Percentiles rank a stretch among this genome's conserved stretches.
Evolutionary conservation across 2,888 invertebrate species (phyloP).

Genomic region (Petrophora chlorosata): DNA sequence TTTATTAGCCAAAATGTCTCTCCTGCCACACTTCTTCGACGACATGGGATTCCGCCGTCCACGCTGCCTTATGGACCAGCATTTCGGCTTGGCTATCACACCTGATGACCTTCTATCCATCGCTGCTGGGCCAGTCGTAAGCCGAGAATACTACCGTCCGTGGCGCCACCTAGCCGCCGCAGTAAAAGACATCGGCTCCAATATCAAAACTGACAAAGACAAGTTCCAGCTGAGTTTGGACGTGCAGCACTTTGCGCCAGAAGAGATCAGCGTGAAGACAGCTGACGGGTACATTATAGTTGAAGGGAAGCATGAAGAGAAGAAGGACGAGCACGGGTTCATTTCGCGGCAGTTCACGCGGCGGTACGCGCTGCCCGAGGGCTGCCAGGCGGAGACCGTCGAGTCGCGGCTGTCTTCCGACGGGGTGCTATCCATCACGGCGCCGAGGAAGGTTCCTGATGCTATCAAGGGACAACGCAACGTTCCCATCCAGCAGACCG

Average conservation of each 20-base stretch:
- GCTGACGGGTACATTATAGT: slow-evolving; percentile 87
- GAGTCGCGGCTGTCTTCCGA: slow-evolving; percentile 89
- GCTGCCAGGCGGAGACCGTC: slow-evolving; percentile 87
- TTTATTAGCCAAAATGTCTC: slow-evolving; percentile 79
- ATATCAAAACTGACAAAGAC: slow-evolving; percentile 76
- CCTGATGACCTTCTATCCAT: slow-evolving; percentile 74
- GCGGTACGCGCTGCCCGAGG: slow-evolving; percentile 89
- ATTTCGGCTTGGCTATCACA: slow-evolving; percentile 78
- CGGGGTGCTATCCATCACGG: slow-evolving; percentile 88
- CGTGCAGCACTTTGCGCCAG: slow-evolving; percentile 89
- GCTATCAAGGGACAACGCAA: slow-evolving; percentile 74
- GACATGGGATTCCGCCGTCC: slow-evolving; percentile 63
- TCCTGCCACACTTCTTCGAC: slow-evolving; percentile 74
- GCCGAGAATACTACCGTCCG: slow-evolving; percentile 67
- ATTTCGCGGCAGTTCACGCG: slow-evolving; percentile 90
- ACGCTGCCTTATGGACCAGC: slow-evolving; percentile 78
- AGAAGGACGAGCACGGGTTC: slow-evolving; percentile 88
- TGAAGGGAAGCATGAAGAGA: slow-evolving; percentile 92
- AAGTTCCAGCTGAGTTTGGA: slow-evolving; percentile 86
- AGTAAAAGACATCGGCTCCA: slow-evolving; percentile 79
- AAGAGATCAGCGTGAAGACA: slow-evolving; percentile 90
- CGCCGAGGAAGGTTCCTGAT: slow-evolving; percentile 75
- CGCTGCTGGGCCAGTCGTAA: slow-evolving; percentile 49
- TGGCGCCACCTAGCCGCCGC: slow-evolving; percentile 76
- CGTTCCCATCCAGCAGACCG: slow-evolving; percentile 85